Evolutionary conservation across 2,113 vertebrate species (phyloP), one percentile per base, ranked within the genome.

Genomic region (Rhinichthys klamathensis): DNA sequence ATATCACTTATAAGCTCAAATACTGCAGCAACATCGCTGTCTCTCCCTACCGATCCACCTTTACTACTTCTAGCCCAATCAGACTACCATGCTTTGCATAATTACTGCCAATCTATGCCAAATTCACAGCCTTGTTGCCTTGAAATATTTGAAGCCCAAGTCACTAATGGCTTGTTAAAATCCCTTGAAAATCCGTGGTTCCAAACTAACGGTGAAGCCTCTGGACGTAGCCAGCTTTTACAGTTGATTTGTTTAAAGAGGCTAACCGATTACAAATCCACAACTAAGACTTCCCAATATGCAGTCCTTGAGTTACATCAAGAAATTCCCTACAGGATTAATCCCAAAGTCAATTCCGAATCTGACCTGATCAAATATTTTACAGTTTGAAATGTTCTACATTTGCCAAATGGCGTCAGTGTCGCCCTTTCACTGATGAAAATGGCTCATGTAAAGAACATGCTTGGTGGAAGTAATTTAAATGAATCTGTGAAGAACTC

Each of bases 221-320:
- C 70, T 54, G 58, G 56, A 80, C 76, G 70, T 38, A 56, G 72
- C 41, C 79, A 63, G 79, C 87, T 70, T 88, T 88, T 84, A 86
- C 85, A 86, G 84, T 84, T 88, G 84, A 83, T 73, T 86, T 84
- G 87, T 88, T 86, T 86, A 67, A 88, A 86, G 76, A 49, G 51
- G 49, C 41, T 88, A 88, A 87, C 84, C 58, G 51, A 83, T 87
- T 86, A 82, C 82, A 86, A 84, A 88, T 88, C 87, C 82, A 86
- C 69, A 10, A 23, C 80, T 88, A 80, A 88, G 74, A 80, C 87
- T 58, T 86, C 82, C 60, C 77, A 76, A 77, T 77, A 84, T 81
- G 80, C 82, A 46, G 27, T 80, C 84, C 83, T 67, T 74, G 74
- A 80, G 60, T 80, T 49, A 58, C 81, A 70, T 49, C 46, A 58